Percentiles rank a stretch among this genome's conserved stretches.
Evolutionary conservation across 53 echinoderm and acorn worm species (phyloP).

Genomic region (Arbacia lixula): DNA sequence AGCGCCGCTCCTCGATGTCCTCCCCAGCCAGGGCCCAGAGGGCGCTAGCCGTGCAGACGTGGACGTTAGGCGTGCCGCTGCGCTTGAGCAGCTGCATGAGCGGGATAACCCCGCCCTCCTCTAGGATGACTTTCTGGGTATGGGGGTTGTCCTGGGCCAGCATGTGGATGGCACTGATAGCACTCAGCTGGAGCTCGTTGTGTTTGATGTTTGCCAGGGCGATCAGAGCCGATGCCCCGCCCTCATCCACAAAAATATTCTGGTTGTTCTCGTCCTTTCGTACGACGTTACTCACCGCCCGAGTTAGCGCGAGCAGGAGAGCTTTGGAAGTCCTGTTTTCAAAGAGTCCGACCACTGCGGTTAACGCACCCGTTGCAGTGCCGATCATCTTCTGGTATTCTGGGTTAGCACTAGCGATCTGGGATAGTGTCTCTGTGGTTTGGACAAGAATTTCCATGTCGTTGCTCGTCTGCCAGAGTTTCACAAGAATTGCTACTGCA

Average conservation of each 20-base stretch:
- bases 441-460: conserved; percentile 84
- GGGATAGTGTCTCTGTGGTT: conserved; percentile 80
- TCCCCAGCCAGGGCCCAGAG: conserved; percentile 97
- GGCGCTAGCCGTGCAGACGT: conserved; percentile 91
- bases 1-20: conserved; percentile 85
- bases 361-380: conserved; percentile 68
- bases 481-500: conserved; percentile 75
- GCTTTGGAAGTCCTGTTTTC: conserved; percentile 68
- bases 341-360: conserved; percentile 81
- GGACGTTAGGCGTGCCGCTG: conserved; percentile 85
- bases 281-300: conserved; percentile 81
- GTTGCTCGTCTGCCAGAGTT: conserved; percentile 81
- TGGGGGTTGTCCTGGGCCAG: conserved; percentile 92
- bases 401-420: conserved; percentile 72
- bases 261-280: conserved; percentile 75
- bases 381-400: conserved; percentile 85
- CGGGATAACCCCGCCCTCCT: conserved; percentile 94
- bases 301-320: conserved; percentile 81
- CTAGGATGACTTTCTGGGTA: conserved; percentile 93
- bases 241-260: conserved; percentile 86
- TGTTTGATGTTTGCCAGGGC: conserved; percentile 77
- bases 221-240: conserved; percentile 88
- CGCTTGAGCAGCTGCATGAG: conserved; percentile 89
- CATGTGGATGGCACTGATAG: conserved; percentile 90
- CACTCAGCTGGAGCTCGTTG: conserved; percentile 82